Evolutionary conservation across 2,797 vertebrate genomes (phyloP).

Genomic region (Peromyscus aztecus): DNA sequence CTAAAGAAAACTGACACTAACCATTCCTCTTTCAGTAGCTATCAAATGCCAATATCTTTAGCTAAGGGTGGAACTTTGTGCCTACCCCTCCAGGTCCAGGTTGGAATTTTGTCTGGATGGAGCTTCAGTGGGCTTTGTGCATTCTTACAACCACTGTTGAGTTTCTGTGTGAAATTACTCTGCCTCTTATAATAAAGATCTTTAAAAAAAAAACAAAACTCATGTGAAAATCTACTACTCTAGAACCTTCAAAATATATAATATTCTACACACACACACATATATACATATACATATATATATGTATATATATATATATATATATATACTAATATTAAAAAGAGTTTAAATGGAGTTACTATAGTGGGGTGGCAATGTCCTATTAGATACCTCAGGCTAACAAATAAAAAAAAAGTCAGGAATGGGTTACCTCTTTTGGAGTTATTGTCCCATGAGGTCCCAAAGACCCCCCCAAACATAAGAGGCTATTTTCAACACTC

Average conservation of each 20-base stretch:
- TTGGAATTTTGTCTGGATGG: not conserved
- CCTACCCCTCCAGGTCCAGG: too few species aligned
- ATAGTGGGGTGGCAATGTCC: not conserved
- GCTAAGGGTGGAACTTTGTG: not conserved
- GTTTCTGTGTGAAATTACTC: not conserved
- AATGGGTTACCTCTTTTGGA: not conserved
- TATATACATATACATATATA: too few species aligned
- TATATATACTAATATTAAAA: too few species aligned
- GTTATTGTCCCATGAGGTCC: not conserved
- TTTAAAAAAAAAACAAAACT: not conserved
- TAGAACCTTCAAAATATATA: not conserved
- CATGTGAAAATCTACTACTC: not conserved
- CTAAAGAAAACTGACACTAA: not conserved
- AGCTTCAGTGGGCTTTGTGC: not conserved
- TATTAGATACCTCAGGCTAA: not conserved
- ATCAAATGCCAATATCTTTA: too few species aligned
- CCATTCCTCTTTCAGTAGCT: not conserved
- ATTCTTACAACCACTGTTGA: not conserved
- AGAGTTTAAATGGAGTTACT: not conserved
- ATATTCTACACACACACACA: too few species aligned
- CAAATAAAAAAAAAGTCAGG: too few species aligned
- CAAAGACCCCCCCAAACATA: not conserved
- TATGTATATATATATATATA: too few species aligned
- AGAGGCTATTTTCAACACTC: not conserved
- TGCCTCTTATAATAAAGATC: not conserved